These are phyloP conservation scores for Esox niger DNA, from an alignment of 2,113 vertebrate species.

Conservation along the genomic window DNA sequence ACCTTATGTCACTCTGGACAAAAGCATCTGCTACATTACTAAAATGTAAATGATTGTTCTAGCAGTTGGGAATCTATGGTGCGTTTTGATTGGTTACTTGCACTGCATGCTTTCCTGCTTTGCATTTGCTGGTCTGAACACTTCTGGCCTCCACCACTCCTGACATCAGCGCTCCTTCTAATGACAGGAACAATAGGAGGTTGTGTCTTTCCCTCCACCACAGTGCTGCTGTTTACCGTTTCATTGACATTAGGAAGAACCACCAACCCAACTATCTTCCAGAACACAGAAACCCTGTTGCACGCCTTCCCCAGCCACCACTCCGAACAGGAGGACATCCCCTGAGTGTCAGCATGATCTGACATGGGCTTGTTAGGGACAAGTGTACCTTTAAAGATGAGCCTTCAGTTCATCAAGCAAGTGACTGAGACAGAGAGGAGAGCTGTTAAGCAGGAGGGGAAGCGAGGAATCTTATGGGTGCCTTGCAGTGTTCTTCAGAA, in stretches of 20 bases:
- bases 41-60: no score
- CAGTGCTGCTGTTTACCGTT: slow-evolving; percentile 14
- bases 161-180: no score
- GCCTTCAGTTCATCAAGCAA: slow-evolving; percentile 59
- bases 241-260: no score
- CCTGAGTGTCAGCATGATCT: background rate
- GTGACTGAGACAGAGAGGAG: slow-evolving; percentile 36
- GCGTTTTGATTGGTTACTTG: no score
- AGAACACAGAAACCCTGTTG: background rate
- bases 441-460: slow-evolving; percentile 38
- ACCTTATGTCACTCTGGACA: no score
- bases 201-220: no score
- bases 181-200: no score
- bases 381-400: slow-evolving; percentile 36
- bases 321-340: background rate
- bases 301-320: background rate
- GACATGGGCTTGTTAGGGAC: slow-evolving; percentile 43
- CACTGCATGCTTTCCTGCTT: no score
- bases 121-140: no score
- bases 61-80: no score
- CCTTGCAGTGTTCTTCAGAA: background rate
- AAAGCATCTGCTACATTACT: background rate
- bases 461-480: slow-evolving; percentile 40
- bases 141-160: no score
- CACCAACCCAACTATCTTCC: no score